Percentiles rank a stretch among this genome's conserved stretches.
Conservation (phyloP, 2,797 vertebrate genomes). For the Cossypha caffra region DNA sequence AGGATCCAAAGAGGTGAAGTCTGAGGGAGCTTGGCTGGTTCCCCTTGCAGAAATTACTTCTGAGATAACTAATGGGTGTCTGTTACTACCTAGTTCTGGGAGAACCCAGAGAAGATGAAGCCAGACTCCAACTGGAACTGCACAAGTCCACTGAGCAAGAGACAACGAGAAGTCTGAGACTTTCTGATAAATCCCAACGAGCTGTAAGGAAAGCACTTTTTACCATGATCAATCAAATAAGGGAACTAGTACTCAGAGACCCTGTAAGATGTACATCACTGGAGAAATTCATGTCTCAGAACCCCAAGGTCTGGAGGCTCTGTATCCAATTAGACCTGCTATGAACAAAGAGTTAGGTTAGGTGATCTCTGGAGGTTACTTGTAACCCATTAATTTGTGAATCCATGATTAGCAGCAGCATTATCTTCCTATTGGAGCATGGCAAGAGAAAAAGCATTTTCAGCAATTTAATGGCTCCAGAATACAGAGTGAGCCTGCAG, state of each 20-base stretch:
- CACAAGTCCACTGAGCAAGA: neutral
- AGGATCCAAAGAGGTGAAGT: rapidly evolving
- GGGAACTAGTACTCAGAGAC: neutral
- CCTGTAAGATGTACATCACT: neutral
- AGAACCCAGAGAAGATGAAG: neutral
- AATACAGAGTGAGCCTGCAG: neutral
- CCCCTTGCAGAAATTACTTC: neutral
- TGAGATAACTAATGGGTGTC: neutral
- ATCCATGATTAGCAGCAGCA: neutral
- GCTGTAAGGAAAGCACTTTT: neutral
- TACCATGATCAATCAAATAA: neutral
- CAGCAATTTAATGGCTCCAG: neutral
- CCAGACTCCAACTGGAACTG: neutral
- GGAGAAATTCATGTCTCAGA: neutral
- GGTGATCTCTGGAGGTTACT: neutral
- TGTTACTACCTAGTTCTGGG: neutral
- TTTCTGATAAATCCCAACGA: neutral
- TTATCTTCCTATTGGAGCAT: neutral
- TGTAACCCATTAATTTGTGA: neutral
- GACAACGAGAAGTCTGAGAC: neutral
- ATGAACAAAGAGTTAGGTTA: neutral
- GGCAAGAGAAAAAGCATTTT: neutral
- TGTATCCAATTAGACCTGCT: neutral
- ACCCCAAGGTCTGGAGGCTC: neutral
- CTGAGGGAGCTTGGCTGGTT: neutral